Evolutionary conservation across 2,797 vertebrate genomes (phyloP).

Genomic region (Octomys mimax): DNA sequence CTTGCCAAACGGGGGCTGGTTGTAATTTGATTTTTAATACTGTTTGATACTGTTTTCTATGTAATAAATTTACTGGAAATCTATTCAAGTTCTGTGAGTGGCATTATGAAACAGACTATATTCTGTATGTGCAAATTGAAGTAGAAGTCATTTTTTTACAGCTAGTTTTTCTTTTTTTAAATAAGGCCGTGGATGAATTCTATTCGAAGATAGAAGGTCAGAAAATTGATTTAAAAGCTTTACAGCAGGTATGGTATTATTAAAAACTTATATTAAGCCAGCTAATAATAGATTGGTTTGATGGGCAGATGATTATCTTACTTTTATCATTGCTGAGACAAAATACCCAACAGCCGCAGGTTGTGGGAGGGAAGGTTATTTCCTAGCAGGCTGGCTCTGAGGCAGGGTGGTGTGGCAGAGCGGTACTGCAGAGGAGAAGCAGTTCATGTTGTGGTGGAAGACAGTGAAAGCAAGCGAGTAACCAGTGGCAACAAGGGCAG

Average conservation of each 20-base stretch:
- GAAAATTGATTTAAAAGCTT: slow-evolving; percentile 97
- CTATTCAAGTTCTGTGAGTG: slow-evolving; percentile 38
- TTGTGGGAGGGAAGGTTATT: background rate
- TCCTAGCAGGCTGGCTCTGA: background rate
- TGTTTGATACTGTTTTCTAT: slow-evolving; percentile 13
- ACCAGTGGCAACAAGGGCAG: background rate
- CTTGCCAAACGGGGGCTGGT: too few species aligned
- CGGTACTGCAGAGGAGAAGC: background rate
- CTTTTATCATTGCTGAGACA: background rate
- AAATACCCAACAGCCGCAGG: background rate
- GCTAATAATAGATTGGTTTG: slow-evolving; percentile 14
- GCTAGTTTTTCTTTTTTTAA: slow-evolving; percentile 51
- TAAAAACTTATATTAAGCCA: slow-evolving; percentile 53
- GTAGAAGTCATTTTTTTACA: slow-evolving; percentile 28
- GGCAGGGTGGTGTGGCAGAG: background rate
- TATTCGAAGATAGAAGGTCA: slow-evolving; percentile 99
- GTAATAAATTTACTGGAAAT: background rate
- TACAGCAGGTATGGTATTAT: slow-evolving; percentile 92
- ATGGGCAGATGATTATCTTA: slow-evolving; percentile 51
- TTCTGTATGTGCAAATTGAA: slow-evolving; percentile 52
- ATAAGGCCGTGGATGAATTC: slow-evolving; percentile 98
- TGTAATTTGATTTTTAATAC: slow-evolving; percentile 7
- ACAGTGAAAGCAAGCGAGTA: background rate
- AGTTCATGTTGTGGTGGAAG: background rate
- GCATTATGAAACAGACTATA: background rate